These are phyloP conservation scores for Chaenogobius annularis DNA, from an alignment of 2,113 vertebrate species.

Conservation along the genomic window DNA sequence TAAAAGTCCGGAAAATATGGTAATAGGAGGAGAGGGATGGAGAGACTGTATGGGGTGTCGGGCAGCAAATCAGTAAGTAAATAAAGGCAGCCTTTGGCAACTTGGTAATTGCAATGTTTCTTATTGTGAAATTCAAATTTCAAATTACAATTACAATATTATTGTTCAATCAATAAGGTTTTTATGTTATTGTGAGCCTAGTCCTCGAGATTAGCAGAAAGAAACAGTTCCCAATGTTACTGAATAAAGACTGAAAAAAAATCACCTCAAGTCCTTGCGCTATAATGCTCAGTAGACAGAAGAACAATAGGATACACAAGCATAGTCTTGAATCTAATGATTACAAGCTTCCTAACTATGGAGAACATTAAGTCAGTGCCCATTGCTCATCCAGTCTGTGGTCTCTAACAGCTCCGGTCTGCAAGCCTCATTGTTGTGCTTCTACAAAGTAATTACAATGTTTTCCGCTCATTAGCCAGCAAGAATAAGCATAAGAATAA, in stretches of 20 bases:
- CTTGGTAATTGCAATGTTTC: no score
- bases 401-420: slow-evolving; percentile 19
- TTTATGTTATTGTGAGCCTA: neutral
- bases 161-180: neutral
- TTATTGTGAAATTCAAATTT: no score
- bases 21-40: no score
- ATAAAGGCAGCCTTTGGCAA: neutral
- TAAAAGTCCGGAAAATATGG: no score
- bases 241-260: slow-evolving; percentile 1
- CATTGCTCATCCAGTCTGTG: slow-evolving; percentile 46
- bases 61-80: no score
- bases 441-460: slow-evolving; percentile 50
- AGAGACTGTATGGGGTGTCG: no score
- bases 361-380: slow-evolving; percentile 32
- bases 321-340: slow-evolving; percentile 23
- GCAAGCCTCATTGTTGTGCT: slow-evolving; percentile 31
- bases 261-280: slow-evolving; percentile 12
- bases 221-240: neutral
- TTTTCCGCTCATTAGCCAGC: slow-evolving; percentile 49
- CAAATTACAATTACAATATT: no score
- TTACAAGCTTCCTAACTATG: slow-evolving; percentile 35
- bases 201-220: neutral
- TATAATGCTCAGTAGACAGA: slow-evolving; percentile 32
- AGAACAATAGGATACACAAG: slow-evolving; percentile 31
- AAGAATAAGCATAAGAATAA: slow-evolving; percentile 25